These are phyloP conservation scores for Glyphotaelius pellucidus DNA, from an alignment of 2,888 invertebrate genomes.

Conservation along the genomic window DNA sequence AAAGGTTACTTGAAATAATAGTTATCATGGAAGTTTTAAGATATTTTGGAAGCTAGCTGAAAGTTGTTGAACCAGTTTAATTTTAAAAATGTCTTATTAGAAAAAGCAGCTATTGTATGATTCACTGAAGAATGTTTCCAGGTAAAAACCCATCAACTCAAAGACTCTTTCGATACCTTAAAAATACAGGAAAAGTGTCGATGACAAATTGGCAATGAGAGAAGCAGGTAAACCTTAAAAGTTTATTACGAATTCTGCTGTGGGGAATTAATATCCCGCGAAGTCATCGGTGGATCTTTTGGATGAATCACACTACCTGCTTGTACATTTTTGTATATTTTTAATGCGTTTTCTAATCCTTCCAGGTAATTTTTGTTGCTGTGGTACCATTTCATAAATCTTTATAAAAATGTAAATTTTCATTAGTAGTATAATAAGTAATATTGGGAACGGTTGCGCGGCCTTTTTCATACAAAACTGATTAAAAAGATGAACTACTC, in stretches of 20 bases:
- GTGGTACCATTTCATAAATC: no score
- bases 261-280: slow-evolving; percentile 13
- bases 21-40: neutral
- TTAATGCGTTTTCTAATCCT: neutral
- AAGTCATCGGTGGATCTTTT: neutral
- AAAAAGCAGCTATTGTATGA: neutral
- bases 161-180: slow-evolving; percentile 4
- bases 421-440: no score
- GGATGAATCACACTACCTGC: neutral
- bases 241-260: neutral
- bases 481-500: no score
- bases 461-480: no score
- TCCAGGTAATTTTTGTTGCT: neutral
- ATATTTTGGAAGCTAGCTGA: neutral
- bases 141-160: neutral
- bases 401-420: no score
- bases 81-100: neutral
- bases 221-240: slow-evolving; percentile 33
- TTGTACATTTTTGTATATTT: neutral
- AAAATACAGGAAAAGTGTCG: neutral
- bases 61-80: neutral
- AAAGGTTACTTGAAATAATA: no score
- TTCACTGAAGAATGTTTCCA: neutral
- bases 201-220: slow-evolving; percentile 8
- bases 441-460: no score